Evolutionary conservation across 2,797 vertebrate genomes (phyloP), one percentile per base, ranked within the genome.

Genomic region (Cyprinella venusta): DNA sequence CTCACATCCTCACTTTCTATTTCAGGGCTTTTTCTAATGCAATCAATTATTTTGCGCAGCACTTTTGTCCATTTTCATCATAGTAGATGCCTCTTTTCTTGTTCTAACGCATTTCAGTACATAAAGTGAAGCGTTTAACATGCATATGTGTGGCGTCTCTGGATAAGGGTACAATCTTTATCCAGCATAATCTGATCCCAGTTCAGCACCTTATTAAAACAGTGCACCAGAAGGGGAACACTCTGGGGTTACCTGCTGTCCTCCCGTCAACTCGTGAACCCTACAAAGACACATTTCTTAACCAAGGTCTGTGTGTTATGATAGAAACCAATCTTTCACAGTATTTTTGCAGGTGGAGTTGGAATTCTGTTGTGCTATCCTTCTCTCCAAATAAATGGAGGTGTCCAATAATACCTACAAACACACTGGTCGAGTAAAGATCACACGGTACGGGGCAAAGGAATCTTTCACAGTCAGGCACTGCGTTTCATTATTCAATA

Each of bases 311-410:
- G 74, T 48, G 50, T 85, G 38, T 85, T 82, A 74, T 79, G 76
- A 82, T 75, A 69, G 69, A 30, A 82, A 79, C 36, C 69, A 79
- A 78, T 74, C 68, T 82, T 59, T 72, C 33, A 54, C 64, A 12
- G 76, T 82, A 72, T 82, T 82, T 82, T 45, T 48, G 26, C 75
- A 79, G 80, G 84, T 82, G 84, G 75, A 12, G 24, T 48, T 48
- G 56, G 68, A 72, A 67, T 82, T 85, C 36, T 78, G 45, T 56
- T 54, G 75, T 65, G 67, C 24, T 81, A 33, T 45, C 65, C 21
- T n/a, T 71, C 63, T 85, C 67, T 65, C 59, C 33, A 85, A 81
- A 78, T 56, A 81, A 67, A 72, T 72, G 10, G 10, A 85, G 45
- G 36, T 33, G 18, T 83, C 65, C 68, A 61, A 36, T 71, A 24